Conservation (phyloP, 37 sponge, comb jelly and placozoan species). For the Ephydatia muelleri region DNA sequence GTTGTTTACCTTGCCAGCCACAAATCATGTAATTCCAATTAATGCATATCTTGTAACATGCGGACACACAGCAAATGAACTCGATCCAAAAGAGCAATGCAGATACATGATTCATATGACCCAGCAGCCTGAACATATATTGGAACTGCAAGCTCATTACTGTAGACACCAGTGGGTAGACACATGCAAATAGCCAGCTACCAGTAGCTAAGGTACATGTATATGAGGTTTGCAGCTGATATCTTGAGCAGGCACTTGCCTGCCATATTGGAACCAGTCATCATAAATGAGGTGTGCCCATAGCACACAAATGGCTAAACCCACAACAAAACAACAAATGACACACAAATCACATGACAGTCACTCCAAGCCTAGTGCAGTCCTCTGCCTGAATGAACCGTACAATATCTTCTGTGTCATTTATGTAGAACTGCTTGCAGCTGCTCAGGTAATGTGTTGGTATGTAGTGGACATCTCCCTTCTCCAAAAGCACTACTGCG, state of each 20-base stretch:
- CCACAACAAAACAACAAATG: too few relatives aligned
- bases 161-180: not conserved
- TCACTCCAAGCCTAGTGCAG: not conserved
- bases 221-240: too few relatives aligned
- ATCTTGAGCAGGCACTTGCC: too few relatives aligned
- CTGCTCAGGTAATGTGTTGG: slow-evolving; percentile 13
- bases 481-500: slow-evolving; percentile 6
- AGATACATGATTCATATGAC: not conserved
- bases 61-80: too few relatives aligned
- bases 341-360: not conserved
- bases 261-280: too few relatives aligned
- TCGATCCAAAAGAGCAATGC: too few relatives aligned
- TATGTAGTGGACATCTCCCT: slow-evolving; percentile 8
- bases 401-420: slow-evolving; percentile 20
- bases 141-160: not conserved
- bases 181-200: too few relatives aligned
- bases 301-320: not conserved
- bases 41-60: too few relatives aligned
- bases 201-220: too few relatives aligned
- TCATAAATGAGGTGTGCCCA: too few relatives aligned
- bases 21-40: not conserved
- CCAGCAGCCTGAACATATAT: not conserved
- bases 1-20: too few relatives aligned
- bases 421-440: slow-evolving; percentile 5
- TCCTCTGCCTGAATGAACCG: not conserved